phyloP scores from a whole-genome alignment of 1,140 invertebrate species.

The Venturia canescens region DNA sequence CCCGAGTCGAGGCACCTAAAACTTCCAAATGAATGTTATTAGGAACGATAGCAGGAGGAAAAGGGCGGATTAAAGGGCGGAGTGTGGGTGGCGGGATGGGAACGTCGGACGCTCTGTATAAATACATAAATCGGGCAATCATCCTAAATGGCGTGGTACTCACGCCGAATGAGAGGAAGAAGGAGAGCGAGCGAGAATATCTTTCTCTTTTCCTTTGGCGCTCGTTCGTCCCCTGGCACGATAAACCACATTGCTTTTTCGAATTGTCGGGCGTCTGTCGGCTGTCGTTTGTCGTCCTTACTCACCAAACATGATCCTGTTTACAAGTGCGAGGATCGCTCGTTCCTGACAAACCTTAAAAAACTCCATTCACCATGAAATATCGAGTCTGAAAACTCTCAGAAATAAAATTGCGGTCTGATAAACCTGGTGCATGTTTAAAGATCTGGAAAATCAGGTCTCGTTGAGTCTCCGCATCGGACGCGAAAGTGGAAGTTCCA shows the following conservation, averaged over 20 bases:
- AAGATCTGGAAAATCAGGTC: too few relatives aligned
- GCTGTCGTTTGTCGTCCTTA: slow-evolving; percentile 65
- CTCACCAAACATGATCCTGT: not conserved
- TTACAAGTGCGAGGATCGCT: not conserved
- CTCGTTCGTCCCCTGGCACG: slow-evolving; percentile 12
- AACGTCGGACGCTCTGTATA: slow-evolving; percentile 54
- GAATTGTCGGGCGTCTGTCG: slow-evolving; percentile 64
- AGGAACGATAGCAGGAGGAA: slow-evolving; percentile 38
- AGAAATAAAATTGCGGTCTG: too few relatives aligned
- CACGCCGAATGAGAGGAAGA: slow-evolving; percentile 36
- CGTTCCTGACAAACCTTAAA: not conserved
- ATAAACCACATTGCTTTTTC: slow-evolving; percentile 63
- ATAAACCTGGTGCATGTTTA: too few relatives aligned
- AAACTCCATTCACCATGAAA: too few relatives aligned
- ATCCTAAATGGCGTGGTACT: slow-evolving; percentile 63
- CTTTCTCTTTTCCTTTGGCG: slow-evolving; percentile 28
- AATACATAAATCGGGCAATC: slow-evolving; percentile 74
- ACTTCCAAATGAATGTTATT: slow-evolving; percentile 44
- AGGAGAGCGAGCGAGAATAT: slow-evolving; percentile 47
- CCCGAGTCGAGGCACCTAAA: slow-evolving; percentile 30
- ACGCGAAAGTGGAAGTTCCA: too few relatives aligned
- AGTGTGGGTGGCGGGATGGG: slow-evolving; percentile 28
- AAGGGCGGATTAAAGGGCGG: slow-evolving; percentile 42
- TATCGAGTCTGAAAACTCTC: too few relatives aligned
- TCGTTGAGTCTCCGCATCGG: too few relatives aligned